Evolutionary conservation across 2,797 vertebrate genomes (phyloP).

Genomic region (Megalops cyprinoides): DNA sequence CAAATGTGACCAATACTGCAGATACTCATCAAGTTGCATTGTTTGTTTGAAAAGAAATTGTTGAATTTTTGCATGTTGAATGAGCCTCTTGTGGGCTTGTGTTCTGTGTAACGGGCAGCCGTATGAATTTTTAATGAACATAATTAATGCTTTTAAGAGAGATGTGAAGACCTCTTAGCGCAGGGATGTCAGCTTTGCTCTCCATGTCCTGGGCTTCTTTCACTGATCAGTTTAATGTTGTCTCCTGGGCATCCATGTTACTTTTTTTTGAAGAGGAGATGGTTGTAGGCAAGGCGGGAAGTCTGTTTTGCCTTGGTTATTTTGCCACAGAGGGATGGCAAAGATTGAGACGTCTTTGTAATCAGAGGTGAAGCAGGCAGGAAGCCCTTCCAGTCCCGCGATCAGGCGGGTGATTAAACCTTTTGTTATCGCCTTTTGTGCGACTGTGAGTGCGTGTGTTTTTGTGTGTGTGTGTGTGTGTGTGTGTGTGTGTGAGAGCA

Average conservation of each 20-base stretch:
- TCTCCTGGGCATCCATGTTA: not conserved
- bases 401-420: slow-evolving; percentile 34
- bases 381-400: slow-evolving; percentile 35
- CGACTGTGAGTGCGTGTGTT: too few species aligned
- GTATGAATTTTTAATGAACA: not conserved
- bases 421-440: slow-evolving; percentile 42
- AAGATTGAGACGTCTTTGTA: slow-evolving; percentile 45
- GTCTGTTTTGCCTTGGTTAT: not conserved
- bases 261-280: not conserved
- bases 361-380: slow-evolving; percentile 40
- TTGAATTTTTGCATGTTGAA: slow-evolving; percentile 17
- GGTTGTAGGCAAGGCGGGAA: too few species aligned
- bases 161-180: not conserved
- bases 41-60: slow-evolving; percentile 34
- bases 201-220: not conserved
- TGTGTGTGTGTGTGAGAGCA: slow-evolving; percentile 53
- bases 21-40: slow-evolving; percentile 33
- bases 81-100: not conserved
- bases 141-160: too few species aligned
- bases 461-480: too few species aligned
- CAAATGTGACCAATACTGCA: slow-evolving; percentile 1
- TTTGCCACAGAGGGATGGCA: slow-evolving; percentile 6
- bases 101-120: not conserved
- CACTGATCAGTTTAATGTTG: not conserved
- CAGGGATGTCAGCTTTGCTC: too few species aligned